Percentiles rank a stretch among this genome's conserved stretches.
These are phyloP conservation scores for Siniperca chuatsi DNA, from an alignment of 2,113 vertebrate species.

Conservation along the genomic window DNA sequence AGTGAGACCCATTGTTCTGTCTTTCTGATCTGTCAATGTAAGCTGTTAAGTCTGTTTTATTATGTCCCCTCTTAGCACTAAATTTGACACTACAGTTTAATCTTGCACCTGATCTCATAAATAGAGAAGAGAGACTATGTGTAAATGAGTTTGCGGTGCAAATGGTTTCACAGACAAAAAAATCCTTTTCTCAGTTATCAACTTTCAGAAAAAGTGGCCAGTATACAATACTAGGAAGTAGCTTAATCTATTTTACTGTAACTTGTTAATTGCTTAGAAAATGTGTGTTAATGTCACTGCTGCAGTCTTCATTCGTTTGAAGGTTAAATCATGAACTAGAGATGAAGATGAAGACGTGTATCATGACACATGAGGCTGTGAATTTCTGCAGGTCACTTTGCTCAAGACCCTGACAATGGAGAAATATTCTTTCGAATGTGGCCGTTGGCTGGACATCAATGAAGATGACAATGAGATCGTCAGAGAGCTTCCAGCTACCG, in stretches of 20 bases:
- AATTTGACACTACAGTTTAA: not conserved
- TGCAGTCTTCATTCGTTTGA: constrained; percentile 4
- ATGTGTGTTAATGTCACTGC: not conserved
- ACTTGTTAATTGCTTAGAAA: not conserved
- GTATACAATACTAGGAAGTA: not conserved
- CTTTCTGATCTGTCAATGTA: constrained; percentile 14
- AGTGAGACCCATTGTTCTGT: constrained; percentile 81
- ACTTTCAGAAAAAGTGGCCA: not conserved
- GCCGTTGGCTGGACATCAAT: constrained; percentile 95
- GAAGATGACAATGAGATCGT: constrained; percentile 96
- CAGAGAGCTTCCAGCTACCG: constrained; percentile 92
- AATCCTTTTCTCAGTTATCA: not conserved
- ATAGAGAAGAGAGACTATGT: not conserved
- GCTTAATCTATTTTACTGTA: not conserved
- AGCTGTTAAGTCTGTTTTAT: constrained; percentile 8
- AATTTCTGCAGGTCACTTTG: constrained; percentile 88
- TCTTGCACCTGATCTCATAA: constrained; percentile 1
- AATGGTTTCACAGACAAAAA: not conserved
- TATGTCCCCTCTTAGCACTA: not conserved
- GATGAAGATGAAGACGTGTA: not conserved
- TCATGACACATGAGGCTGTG: not conserved
- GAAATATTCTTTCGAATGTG: constrained; percentile 94
- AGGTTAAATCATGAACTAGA: not conserved
- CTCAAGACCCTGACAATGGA: constrained; percentile 94
- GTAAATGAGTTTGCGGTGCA: not conserved